A percentile compares a stretch with the other conserved stretches of the same genome.
phyloP scores from a whole-genome alignment of 2,888 invertebrate species.

The Ophion ellenae region DNA sequence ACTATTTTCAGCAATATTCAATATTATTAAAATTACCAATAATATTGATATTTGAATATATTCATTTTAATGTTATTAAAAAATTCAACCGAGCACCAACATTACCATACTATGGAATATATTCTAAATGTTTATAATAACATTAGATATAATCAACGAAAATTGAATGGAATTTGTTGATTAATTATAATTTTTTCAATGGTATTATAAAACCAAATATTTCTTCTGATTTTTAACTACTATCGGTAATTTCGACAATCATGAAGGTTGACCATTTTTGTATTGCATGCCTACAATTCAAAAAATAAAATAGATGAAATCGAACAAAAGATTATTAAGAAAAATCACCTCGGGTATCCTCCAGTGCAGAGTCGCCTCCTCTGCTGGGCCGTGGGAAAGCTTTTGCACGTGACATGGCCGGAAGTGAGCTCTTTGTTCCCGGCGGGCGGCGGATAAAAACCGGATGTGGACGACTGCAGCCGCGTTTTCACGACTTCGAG shows the following conservation, averaged over 20 bases:
- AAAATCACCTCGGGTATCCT: constrained; percentile 77
- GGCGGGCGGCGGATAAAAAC: constrained; percentile 82
- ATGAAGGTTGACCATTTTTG: too few relatives aligned
- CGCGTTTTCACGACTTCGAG: constrained; percentile 99
- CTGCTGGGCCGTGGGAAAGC: constrained; percentile 86
- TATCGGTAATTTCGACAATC: too few relatives aligned
- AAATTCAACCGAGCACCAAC: too few relatives aligned
- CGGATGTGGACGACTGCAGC: constrained; percentile 95
- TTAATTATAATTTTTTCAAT: not conserved
- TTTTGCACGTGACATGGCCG: constrained; percentile 85
- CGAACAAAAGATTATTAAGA: not conserved
- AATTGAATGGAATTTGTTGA: too few relatives aligned
- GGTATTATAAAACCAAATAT: not conserved
- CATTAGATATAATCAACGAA: too few relatives aligned
- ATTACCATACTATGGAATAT: too few relatives aligned
- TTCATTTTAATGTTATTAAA: too few relatives aligned
- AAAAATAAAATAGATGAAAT: not conserved
- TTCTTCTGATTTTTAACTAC: too few relatives aligned
- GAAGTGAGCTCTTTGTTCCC: constrained; percentile 78
- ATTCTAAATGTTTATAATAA: too few relatives aligned
- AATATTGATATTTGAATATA: too few relatives aligned
- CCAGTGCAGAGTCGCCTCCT: constrained; percentile 90
- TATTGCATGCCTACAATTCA: not conserved
- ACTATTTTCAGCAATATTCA: too few relatives aligned
- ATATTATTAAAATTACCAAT: too few relatives aligned